Percentiles rank a stretch among this genome's conserved stretches.
Conservation (phyloP, 2,797 vertebrate genomes). For the Sebastes steindachneri region DNA sequence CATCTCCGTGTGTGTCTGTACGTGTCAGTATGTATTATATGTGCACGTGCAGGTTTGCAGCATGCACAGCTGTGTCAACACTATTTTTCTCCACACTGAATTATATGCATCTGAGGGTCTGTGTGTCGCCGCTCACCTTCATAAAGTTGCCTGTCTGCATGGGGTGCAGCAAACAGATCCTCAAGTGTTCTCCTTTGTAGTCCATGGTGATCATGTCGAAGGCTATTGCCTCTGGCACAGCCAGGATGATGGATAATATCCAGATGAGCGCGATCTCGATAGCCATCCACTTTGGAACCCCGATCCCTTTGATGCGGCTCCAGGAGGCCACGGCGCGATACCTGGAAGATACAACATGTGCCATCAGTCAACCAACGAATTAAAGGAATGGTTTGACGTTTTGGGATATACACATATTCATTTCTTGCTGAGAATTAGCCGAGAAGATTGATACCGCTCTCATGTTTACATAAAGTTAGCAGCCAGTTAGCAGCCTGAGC, state of each 20-base stretch:
- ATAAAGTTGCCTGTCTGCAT: conserved; percentile 89
- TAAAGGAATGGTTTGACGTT: not conserved
- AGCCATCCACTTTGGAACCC: conserved; percentile 93
- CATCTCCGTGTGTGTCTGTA: not conserved
- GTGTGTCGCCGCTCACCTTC: conserved; percentile 83
- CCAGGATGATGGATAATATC: conserved; percentile 91
- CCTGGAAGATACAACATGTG: conserved; percentile 69
- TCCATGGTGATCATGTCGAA: conserved; percentile 92
- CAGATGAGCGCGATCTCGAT: conserved; percentile 95
- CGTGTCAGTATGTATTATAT: not conserved
- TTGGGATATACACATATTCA: not conserved
- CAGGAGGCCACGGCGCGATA: conserved; percentile 96
- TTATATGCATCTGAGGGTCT: not conserved
- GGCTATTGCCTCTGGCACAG: conserved; percentile 92
- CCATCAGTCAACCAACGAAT: not conserved
- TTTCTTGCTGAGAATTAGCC: not conserved
- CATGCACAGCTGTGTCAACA: conserved; percentile 46
- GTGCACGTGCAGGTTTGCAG: not conserved
- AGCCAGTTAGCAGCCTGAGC: not conserved
- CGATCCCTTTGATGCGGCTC: conserved; percentile 95
- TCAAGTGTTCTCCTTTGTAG: conserved; percentile 88
- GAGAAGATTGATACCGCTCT: not conserved
- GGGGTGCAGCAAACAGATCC: conserved; percentile 92
- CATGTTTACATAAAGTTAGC: not conserved
- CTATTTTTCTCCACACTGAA: not conserved